Percentiles rank a stretch among this genome's conserved stretches.
Evolutionary conservation across 2,113 vertebrate species (phyloP).

Genomic region (Euleptes europaea): DNA sequence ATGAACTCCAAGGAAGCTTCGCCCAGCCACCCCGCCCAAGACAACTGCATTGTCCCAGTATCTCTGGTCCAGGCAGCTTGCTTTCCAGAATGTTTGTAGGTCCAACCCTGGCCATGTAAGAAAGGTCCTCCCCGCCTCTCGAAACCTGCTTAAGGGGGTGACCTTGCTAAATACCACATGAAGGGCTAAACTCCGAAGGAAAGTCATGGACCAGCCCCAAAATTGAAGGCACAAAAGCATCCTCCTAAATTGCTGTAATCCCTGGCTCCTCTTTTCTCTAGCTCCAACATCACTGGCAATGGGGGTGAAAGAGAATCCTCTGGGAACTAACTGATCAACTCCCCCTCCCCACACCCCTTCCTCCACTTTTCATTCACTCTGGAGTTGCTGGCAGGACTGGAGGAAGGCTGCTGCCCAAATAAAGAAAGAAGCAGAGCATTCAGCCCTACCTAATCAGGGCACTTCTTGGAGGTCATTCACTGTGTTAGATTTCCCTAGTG

Average conservation of each 20-base stretch:
- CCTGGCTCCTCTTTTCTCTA: neutral
- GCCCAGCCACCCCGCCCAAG: neutral
- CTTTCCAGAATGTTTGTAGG: neutral
- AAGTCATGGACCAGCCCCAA: too few species aligned
- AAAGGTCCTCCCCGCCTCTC: too few species aligned
- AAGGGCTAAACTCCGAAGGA: neutral
- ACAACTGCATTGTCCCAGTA: neutral
- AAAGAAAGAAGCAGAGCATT: neutral
- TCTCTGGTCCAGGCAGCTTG: neutral
- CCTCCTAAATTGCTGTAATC: neutral
- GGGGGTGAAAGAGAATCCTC: neutral
- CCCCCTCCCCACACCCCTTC: neutral
- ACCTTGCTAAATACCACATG: neutral
- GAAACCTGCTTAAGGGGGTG: neutral
- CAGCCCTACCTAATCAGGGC: neutral
- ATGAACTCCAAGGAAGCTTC: neutral
- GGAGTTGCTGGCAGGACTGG: constrained; percentile 32
- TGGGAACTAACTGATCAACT: neutral
- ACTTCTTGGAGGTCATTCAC: constrained; percentile 52
- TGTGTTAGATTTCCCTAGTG: neutral
- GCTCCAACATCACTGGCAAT: too few species aligned
- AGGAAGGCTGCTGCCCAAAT: constrained; percentile 19
- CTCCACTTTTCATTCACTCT: neutral
- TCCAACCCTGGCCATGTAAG: neutral
- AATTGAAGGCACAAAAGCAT: neutral